Evolutionary conservation across 1,140 invertebrate genomes (phyloP), one percentile per base, ranked within the genome.

Genomic region (Forficula auricularia): DNA sequence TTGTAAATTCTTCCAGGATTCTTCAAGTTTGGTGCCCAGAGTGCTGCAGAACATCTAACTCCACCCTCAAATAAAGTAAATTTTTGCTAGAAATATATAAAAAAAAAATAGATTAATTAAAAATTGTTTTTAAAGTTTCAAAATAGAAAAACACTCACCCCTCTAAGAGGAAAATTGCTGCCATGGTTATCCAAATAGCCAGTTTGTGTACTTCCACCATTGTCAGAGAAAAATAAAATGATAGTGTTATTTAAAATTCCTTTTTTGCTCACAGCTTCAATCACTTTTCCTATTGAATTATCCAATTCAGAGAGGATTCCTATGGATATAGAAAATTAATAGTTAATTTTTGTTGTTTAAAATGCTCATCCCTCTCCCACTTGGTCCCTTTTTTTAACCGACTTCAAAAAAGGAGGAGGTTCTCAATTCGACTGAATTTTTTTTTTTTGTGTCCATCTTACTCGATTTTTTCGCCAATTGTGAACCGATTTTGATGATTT

Each of bases 221-320:
- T 87, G 50, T 87, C 83, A 3, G 76, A 72, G 52, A 79, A 67
- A 54, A 86, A 86, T 0, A 80, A 47, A 33, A 87, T 71, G 19
- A 86, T 74, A 10, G 77, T 76, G 52, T 85, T 76, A 7, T 77
- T 60, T 6, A 89, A 54, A 65, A 86, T 79, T 0, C 65, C 58
- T 39, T 67, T 71, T 10, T 68, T 59, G 19, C 71, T 55, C n/a
- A 94, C 59, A 3, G 82, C 73, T 19, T 66, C 54, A 12, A 77
- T 67, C 3, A 92, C 73, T 22, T 72, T 63, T 0, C 86, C 85
- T 1, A 94, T 73, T 42, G 83, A 80, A 46, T 86, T 71, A 59
- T 94, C 89, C 22, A 92, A 57, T 54, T 78, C 79, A n/a, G 81
- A 77, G 0, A 90, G 68, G 80, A 91, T 88, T 2, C 77, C 86